These are phyloP conservation scores for Macrophya annulata DNA, from an alignment of 2,888 invertebrate species.

Conservation along the genomic window DNA sequence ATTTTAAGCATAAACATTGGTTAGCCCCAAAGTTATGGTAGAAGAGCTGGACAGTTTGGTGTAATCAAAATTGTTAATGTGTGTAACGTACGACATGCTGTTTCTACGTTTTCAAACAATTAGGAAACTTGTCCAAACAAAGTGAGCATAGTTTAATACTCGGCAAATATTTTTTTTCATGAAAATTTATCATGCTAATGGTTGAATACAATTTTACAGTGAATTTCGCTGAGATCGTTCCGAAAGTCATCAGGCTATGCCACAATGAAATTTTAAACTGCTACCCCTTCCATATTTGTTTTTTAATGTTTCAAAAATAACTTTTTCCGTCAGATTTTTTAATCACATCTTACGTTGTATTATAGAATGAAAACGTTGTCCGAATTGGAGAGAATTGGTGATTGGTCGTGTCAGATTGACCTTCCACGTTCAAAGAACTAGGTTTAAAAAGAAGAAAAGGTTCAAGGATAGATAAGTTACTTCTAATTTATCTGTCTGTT, in stretches of 20 bases:
- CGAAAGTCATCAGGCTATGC: too few relatives aligned
- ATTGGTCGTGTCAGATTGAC: not conserved
- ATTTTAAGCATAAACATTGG: not conserved
- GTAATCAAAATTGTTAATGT: not conserved
- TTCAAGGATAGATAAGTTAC: conserved; percentile 31
- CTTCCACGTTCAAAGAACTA: not conserved
- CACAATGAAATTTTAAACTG: too few relatives aligned
- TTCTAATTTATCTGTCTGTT: conserved; percentile 7
- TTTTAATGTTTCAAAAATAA: too few relatives aligned
- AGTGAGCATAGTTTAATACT: too few relatives aligned
- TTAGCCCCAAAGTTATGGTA: not conserved
- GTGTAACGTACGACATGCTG: not conserved
- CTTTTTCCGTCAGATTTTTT: too few relatives aligned
- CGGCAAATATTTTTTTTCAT: too few relatives aligned
- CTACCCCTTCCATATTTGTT: too few relatives aligned
- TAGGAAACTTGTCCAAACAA: not conserved
- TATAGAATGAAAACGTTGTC: not conserved
- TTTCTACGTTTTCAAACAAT: not conserved
- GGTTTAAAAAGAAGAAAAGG: not conserved
- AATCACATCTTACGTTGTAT: too few relatives aligned
- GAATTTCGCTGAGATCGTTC: too few relatives aligned
- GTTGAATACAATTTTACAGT: too few relatives aligned
- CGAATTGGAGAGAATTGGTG: too few relatives aligned
- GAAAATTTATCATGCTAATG: too few relatives aligned
- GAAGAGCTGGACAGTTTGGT: not conserved